A percentile compares a stretch with the other conserved stretches of the same genome.
phyloP scores from a whole-genome alignment of 2,113 vertebrate species.

The Rallus limicola region DNA sequence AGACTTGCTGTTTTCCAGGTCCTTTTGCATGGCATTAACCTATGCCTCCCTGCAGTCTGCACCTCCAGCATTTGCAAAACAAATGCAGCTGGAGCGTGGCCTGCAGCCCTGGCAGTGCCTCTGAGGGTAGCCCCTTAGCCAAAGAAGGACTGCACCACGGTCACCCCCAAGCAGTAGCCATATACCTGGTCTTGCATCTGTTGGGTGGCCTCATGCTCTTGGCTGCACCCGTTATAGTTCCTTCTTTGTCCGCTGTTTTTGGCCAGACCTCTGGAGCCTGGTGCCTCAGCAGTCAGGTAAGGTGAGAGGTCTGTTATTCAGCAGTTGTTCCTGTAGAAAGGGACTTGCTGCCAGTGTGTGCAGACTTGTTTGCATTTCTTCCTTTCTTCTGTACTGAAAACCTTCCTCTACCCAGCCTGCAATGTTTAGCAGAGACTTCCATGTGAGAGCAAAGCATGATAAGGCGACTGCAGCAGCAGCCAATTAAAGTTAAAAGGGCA shows the following conservation, averaged over 20 bases:
- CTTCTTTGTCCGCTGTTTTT: background rate
- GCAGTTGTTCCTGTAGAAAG: background rate
- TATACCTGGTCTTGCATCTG: background rate
- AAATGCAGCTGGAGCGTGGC: background rate
- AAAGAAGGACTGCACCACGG: background rate
- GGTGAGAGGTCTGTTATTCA: background rate
- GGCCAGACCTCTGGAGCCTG: background rate
- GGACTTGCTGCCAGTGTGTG: background rate
- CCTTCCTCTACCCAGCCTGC: background rate
- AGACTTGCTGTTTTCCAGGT: slow-evolving; percentile 43
- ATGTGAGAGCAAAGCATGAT: fast-evolving
- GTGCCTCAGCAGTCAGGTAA: background rate
- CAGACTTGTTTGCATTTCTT: background rate
- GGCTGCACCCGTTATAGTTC: background rate
- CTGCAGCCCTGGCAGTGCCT: background rate
- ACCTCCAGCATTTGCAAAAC: slow-evolving; percentile 47
- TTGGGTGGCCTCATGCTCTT: background rate
- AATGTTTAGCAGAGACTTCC: background rate
- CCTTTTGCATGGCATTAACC: slow-evolving; percentile 59
- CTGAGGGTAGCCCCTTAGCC: background rate
- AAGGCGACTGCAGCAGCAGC: background rate
- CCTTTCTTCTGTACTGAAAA: background rate
- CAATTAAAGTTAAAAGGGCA: background rate
- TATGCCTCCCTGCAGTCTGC: background rate
- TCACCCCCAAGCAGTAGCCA: background rate